Conservation (phyloP, 2,888 invertebrate genomes). For the Conchocele bisecta region DNA sequence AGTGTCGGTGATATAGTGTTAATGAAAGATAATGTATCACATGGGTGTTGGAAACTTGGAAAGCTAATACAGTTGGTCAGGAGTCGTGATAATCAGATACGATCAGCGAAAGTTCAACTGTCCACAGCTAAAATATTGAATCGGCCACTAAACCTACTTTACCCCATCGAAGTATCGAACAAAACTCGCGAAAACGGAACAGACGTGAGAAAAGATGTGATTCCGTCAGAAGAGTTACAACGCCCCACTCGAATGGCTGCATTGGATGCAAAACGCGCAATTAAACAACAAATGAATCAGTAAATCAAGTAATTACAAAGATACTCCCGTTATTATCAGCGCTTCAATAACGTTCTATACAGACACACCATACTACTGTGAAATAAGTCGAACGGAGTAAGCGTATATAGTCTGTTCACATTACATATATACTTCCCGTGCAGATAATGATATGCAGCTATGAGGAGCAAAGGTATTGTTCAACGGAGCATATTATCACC, state of each 20-base stretch:
- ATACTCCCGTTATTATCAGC: no score
- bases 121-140: background rate
- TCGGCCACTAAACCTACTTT: slow-evolving; percentile 23
- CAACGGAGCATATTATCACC: background rate
- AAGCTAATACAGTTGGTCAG: background rate
- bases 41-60: slow-evolving; percentile 16
- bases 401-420: no score
- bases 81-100: slow-evolving; percentile 6
- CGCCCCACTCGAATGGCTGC: background rate
- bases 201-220: no score
- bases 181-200: no score
- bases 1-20: background rate
- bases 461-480: slow-evolving; percentile 2
- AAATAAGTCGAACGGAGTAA: no score
- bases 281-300: background rate
- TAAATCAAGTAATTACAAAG: no score
- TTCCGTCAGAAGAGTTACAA: no score
- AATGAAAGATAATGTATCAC: slow-evolving; percentile 12
- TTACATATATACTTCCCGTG: no score
- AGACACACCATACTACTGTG: no score
- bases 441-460: no score
- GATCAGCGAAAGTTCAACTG: slow-evolving; percentile 6
- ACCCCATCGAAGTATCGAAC: slow-evolving; percentile 4
- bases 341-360: no score
- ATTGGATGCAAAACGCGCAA: background rate